These are phyloP conservation scores for Coelinius sp. DNA, from an alignment of 2,888 invertebrate genomes.

Conservation along the genomic window DNA sequence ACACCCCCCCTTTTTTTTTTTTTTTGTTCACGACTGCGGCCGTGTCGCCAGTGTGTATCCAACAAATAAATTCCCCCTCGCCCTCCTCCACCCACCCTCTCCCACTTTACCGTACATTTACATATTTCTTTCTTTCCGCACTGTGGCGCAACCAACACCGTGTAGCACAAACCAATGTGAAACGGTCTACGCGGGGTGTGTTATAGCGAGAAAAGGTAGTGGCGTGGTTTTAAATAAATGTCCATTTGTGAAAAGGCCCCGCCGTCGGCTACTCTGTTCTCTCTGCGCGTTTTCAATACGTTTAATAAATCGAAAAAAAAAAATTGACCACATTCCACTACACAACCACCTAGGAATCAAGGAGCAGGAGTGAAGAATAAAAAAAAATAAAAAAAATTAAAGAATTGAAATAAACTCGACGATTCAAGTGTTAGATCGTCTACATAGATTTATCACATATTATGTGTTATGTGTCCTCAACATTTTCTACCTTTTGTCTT, in stretches of 20 bases:
- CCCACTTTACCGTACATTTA: conserved; percentile 27
- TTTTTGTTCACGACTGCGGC: conserved; percentile 6
- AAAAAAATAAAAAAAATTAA: conserved; percentile 21
- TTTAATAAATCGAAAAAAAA: conserved; percentile 10
- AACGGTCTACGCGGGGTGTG: conserved; percentile 1
- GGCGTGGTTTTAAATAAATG: conserved; percentile 38
- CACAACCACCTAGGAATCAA: conserved; percentile 10
- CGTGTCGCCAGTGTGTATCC: conserved; percentile 13
- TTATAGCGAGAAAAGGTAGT: conserved; percentile 31
- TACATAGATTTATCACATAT: conserved; percentile 57
- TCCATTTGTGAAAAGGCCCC: conserved; percentile 38
- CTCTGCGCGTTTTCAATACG: background rate
- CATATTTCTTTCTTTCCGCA: conserved; percentile 36
- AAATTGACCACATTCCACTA: background rate
- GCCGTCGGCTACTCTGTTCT: conserved; percentile 27
- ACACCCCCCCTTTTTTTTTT: background rate
- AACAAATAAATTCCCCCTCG: conserved; percentile 35
- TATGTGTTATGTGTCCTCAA: conserved; percentile 30
- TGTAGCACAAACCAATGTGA: conserved; percentile 8
- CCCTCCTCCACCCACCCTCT: background rate
- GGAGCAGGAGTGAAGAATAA: conserved; percentile 13
- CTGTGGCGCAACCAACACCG: conserved; percentile 4
- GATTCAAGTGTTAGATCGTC: conserved; percentile 52
- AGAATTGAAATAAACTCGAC: conserved; percentile 41
- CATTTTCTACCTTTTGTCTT: conserved; percentile 19